A percentile compares a stretch with the other conserved stretches of the same genome.
Evolutionary conservation across 2,888 invertebrate species (phyloP).

Genomic region (Eupithecia tripunctaria): DNA sequence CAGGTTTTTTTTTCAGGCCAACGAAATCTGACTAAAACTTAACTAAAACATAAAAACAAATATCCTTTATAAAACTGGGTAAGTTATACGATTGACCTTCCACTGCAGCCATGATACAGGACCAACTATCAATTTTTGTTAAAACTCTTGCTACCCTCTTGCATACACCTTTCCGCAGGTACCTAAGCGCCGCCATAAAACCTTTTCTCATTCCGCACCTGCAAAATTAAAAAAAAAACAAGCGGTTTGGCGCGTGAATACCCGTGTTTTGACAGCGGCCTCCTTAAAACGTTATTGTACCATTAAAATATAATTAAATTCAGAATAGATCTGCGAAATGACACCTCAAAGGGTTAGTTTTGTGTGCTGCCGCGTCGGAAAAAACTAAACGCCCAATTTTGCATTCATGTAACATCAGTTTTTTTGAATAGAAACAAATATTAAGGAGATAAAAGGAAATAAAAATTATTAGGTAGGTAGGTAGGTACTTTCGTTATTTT

Average conservation of each 20-base stretch:
- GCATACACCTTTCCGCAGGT: slow-evolving; percentile 48
- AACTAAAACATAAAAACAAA: too few species aligned
- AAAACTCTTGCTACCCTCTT: slow-evolving; percentile 29
- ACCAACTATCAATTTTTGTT: not conserved
- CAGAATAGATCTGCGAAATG: slow-evolving; percentile 51
- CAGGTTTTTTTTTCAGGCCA: too few species aligned
- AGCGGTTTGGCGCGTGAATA: slow-evolving; percentile 55
- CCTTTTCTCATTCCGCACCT: slow-evolving; percentile 74
- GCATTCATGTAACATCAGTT: not conserved
- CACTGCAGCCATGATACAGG: too few species aligned
- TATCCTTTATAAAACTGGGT: too few species aligned
- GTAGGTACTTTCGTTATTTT: too few species aligned
- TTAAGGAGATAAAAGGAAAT: not conserved
- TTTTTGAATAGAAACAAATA: not conserved
- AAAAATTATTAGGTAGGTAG: too few species aligned
- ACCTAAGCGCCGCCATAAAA: slow-evolving; percentile 78
- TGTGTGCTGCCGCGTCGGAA: slow-evolving; percentile 17
- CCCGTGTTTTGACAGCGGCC: slow-evolving; percentile 78
- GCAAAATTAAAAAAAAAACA: slow-evolving; percentile 65
- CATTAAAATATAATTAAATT: slow-evolving; percentile 57
- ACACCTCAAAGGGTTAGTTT: slow-evolving; percentile 41
- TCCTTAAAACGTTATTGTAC: slow-evolving; percentile 61
- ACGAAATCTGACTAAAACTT: too few species aligned
- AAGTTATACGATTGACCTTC: too few species aligned
- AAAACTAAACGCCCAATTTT: slow-evolving; percentile 3